Base-by-base conservation (phyloP, 2,797 vertebrate genomes). In the Acanthurus tractus region DNA sequence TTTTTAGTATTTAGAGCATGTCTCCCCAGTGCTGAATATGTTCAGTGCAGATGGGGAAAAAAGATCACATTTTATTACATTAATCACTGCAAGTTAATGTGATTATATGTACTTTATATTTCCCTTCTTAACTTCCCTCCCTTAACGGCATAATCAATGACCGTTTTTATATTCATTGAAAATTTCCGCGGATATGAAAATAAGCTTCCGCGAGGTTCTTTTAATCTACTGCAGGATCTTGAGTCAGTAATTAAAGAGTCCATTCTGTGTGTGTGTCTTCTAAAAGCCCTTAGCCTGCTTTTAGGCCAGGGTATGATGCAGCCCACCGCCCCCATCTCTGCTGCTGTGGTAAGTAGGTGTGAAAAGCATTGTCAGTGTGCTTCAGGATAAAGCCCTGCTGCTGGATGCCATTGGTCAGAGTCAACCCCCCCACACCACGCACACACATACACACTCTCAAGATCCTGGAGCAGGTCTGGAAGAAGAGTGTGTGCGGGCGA, bases 21-120 rank as follows among this genome's bases (percentile, higher is more conserved):
- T 90, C 84, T 85, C 79, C 52, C 38, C 63, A 66, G 82, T 69
- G 52, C 55, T 80, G 81, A 84, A 87, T 86, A 69, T 78, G 83
- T 92, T 92, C 81, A 88, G 46, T 88, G 72, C 88, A 88, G 86
- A 88, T 86, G 79, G 84, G 67, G 57, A 46, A 22, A 69, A 78
- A 79, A 91, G 89, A 92, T 94, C 90, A 83, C 75, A 89, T 88
- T 92, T 91, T 90, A 91, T 89, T 93, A 87, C 86, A 94, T 91
- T 94, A 94, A 93, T 93, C 91, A 91, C 79, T 64, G 62, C 75
- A 86, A 90, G 88, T 88, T 94, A 94, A 95, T 94, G 90, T 95
- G 93, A 94, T 95, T 95, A 95, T 93, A 83, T 92, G 87, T 85
- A 87, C 86, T 92, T 89, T 92, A 89, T 92, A 91, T 92, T 92